Percentiles rank a stretch among this genome's conserved stretches.
Evolutionary conservation across 2,888 invertebrate genomes (phyloP).

Genomic region (Euphydryas editha): DNA sequence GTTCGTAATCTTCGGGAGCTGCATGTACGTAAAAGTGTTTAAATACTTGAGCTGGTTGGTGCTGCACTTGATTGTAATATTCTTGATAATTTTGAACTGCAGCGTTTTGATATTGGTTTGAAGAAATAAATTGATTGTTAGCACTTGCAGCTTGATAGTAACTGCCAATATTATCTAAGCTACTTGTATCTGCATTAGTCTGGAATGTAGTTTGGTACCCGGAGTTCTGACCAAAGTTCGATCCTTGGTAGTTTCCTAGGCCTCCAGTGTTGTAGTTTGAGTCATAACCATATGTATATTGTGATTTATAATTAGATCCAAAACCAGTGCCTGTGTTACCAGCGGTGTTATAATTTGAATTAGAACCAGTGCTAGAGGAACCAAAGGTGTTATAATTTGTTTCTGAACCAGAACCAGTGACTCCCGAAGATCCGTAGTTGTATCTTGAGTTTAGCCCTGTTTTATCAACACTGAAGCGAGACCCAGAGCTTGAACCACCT

Average conservation of each 20-base stretch:
- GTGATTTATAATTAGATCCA: conserved; percentile 31
- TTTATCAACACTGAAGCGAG: conserved; percentile 6
- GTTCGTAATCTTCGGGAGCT: conserved; percentile 78
- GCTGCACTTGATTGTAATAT: conserved; percentile 87
- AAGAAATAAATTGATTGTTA: conserved; percentile 50
- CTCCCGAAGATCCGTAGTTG: conserved; percentile 11
- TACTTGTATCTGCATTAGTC: conserved; percentile 37
- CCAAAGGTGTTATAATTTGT: conserved; percentile 23
- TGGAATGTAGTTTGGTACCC: conserved; percentile 46
- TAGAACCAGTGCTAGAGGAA: conserved; percentile 15
- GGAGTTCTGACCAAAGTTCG: conserved; percentile 37
- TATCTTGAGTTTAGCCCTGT: conserved; percentile 28
- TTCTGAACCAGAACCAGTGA: conserved; percentile 5
- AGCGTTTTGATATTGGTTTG: conserved; percentile 46
- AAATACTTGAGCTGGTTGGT: conserved; percentile 88
- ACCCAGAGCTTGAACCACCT: conserved; percentile 22
- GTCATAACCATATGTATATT: conserved; percentile 28
- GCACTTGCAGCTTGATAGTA: conserved; percentile 45
- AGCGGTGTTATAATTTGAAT: conserved; percentile 14
- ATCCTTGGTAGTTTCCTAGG: conserved; percentile 38
- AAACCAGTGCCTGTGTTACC: conserved; percentile 4
- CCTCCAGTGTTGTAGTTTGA: conserved; percentile 48
- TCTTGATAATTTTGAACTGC: conserved; percentile 67
- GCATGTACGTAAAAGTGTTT: conserved; percentile 79
- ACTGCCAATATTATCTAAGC: conserved; percentile 41